These are phyloP conservation scores for Drosophila nigromelanica DNA, from an alignment of 1,140 invertebrate genomes.

Conservation along the genomic window DNA sequence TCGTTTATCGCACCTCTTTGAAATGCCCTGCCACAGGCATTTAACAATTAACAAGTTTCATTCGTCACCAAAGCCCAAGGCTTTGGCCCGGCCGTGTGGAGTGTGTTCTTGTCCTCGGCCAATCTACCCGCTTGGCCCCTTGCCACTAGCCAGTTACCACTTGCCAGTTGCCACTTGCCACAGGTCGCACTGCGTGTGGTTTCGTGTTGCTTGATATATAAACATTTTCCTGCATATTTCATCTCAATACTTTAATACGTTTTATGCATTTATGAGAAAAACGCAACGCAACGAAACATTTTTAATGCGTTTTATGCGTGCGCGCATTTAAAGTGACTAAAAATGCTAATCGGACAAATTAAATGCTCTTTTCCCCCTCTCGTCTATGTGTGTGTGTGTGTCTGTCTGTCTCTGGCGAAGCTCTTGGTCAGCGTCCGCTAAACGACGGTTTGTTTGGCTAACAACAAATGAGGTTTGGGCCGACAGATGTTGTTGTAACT, in stretches of 20 bases:
- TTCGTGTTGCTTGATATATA: conserved; percentile 31
- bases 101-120: conserved; percentile 6
- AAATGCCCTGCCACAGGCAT: conserved; percentile 11
- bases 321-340: conserved; percentile 69
- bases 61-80: conserved; percentile 21
- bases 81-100: not conserved
- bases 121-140: conserved; percentile 4
- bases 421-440: conserved; percentile 38
- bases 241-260: conserved; percentile 36
- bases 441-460: conserved; percentile 61
- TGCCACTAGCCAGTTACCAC: conserved; percentile 1
- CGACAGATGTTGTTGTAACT: conserved; percentile 43
- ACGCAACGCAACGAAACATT: conserved; percentile 39
- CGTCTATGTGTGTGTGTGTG: not conserved
- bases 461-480: conserved; percentile 39
- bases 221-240: conserved; percentile 50
- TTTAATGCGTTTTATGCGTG: conserved; percentile 82
- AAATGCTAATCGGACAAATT: conserved; percentile 83
- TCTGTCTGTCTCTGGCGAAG: not conserved
- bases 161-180: not conserved
- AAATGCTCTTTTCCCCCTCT: conserved; percentile 51
- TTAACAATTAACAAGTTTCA: conserved; percentile 44
- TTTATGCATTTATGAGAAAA: conserved; percentile 33
- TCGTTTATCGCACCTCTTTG: conserved; percentile 36
- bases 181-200: conserved; percentile 22